Percentiles rank a stretch among this genome's conserved stretches.
These are phyloP conservation scores for Drosophila arizonae DNA, from an alignment of 1,140 invertebrate species.

Conservation along the genomic window DNA sequence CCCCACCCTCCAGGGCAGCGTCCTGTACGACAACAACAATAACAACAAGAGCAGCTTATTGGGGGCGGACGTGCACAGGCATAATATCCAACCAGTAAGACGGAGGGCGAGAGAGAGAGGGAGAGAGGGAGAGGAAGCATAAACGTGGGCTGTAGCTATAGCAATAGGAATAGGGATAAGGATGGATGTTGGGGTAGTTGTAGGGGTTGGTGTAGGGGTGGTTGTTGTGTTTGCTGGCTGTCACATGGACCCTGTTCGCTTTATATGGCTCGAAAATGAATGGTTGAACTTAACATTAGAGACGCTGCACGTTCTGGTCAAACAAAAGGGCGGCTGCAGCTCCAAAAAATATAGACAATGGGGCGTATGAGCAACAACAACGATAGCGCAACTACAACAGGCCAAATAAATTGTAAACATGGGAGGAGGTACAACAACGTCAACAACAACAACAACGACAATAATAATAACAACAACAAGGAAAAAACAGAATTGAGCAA, in stretches of 20 bases:
- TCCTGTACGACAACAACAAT: not conserved
- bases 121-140: not conserved
- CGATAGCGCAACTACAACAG: constrained; percentile 31
- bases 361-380: constrained; percentile 63
- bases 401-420: constrained; percentile 79
- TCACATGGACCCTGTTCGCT: constrained; percentile 6
- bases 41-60: not conserved
- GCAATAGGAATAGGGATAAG: not conserved
- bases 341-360: constrained; percentile 53
- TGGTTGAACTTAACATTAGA: constrained; percentile 68
- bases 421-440: constrained; percentile 9
- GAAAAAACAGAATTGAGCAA: constrained; percentile 42
- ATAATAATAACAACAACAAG: not conserved
- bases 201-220: not conserved
- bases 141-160: not conserved
- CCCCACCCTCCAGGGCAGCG: not conserved
- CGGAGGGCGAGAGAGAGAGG: not conserved
- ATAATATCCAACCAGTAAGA: constrained; percentile 25
- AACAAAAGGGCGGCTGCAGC: constrained; percentile 50
- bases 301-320: constrained; percentile 46
- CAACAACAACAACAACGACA: not conserved
- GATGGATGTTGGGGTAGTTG: not conserved
- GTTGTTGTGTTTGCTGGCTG: constrained; percentile 3
- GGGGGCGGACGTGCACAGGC: constrained; percentile 29
- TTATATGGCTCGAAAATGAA: constrained; percentile 46